Conservation (phyloP, 2,113 vertebrate genomes). For the Charadrius vociferus region DNA sequence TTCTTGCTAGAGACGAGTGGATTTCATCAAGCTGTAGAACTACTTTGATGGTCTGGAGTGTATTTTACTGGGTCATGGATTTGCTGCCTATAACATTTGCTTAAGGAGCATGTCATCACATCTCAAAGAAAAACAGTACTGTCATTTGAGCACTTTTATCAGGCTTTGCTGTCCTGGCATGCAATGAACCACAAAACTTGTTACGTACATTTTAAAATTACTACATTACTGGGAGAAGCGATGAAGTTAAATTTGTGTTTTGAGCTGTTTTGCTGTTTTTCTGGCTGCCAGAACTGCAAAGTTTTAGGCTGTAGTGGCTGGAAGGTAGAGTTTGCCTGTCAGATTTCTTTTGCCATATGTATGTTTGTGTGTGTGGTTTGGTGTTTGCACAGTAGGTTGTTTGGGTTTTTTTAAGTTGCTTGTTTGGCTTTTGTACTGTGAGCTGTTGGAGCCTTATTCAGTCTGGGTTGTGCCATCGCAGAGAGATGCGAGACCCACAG, state of each 20-base stretch:
- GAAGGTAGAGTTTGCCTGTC: background rate
- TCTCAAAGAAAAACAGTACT: constrained; percentile 39
- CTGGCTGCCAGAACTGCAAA: background rate
- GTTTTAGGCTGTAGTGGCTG: background rate
- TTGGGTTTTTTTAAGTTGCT: background rate
- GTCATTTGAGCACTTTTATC: constrained; percentile 49
- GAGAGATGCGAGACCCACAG: background rate
- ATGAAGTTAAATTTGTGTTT: background rate
- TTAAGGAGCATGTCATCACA: constrained; percentile 57
- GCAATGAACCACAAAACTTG: constrained; percentile 28
- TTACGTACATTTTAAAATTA: background rate
- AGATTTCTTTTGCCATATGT: background rate
- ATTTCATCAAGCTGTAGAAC: constrained; percentile 46
- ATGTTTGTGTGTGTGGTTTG: background rate
- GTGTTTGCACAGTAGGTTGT: background rate
- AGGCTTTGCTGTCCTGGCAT: background rate
- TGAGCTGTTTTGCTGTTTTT: background rate
- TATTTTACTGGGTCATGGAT: constrained; percentile 54
- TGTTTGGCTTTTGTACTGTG: background rate
- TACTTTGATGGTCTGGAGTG: constrained; percentile 56
- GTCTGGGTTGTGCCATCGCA: background rate
- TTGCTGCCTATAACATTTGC: constrained; percentile 51
- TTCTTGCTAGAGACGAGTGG: constrained; percentile 19
- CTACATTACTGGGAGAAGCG: background rate
- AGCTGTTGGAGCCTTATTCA: background rate